phyloP scores from a whole-genome alignment of 1,140 invertebrate species.

The Bilobella aurantiaca region DNA sequence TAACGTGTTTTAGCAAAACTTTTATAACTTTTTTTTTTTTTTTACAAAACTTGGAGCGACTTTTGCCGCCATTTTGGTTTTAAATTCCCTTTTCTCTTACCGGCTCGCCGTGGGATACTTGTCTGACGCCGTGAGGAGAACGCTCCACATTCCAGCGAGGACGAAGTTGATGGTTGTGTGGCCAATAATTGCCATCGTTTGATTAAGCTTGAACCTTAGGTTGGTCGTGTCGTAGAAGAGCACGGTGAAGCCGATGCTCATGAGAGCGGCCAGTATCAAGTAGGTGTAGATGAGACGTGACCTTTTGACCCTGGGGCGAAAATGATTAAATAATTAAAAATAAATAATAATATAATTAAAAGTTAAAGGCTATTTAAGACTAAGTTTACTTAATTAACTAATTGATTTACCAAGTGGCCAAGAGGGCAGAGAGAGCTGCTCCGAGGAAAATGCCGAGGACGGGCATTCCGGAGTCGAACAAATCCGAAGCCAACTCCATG shows the following conservation, averaged over 20 bases:
- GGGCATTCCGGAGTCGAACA: slow-evolving; percentile 32
- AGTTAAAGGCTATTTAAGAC: too few relatives aligned
- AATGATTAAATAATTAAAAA: too few relatives aligned
- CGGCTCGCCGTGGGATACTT: slow-evolving; percentile 31
- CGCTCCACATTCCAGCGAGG: slow-evolving; percentile 27
- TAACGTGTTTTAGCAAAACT: too few relatives aligned
- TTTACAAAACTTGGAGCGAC: too few relatives aligned
- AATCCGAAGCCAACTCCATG: slow-evolving; percentile 31
- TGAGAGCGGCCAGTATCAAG: slow-evolving; percentile 22
- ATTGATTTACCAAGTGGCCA: slow-evolving; percentile 22
- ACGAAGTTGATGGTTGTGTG: slow-evolving; percentile 26
- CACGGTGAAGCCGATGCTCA: slow-evolving; percentile 28
- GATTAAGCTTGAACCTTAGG: slow-evolving; percentile 8
- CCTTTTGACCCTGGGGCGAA: too few relatives aligned
- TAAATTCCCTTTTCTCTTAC: slow-evolving; percentile 9
- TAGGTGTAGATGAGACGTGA: slow-evolving; percentile 21
- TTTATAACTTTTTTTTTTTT: too few relatives aligned
- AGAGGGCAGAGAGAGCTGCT: slow-evolving; percentile 14
- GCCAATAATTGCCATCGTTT: slow-evolving; percentile 25
- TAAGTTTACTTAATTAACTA: too few relatives aligned
- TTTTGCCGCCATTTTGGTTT: too few relatives aligned
- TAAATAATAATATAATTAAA: too few relatives aligned
- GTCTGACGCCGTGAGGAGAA: slow-evolving; percentile 28
- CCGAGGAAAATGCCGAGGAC: slow-evolving; percentile 32
- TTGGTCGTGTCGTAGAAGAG: background rate